A percentile compares a stretch with the other conserved stretches of the same genome.
These are phyloP conservation scores for Dorcus parallelipipedus DNA, from an alignment of 2,888 invertebrate species.

Conservation along the genomic window DNA sequence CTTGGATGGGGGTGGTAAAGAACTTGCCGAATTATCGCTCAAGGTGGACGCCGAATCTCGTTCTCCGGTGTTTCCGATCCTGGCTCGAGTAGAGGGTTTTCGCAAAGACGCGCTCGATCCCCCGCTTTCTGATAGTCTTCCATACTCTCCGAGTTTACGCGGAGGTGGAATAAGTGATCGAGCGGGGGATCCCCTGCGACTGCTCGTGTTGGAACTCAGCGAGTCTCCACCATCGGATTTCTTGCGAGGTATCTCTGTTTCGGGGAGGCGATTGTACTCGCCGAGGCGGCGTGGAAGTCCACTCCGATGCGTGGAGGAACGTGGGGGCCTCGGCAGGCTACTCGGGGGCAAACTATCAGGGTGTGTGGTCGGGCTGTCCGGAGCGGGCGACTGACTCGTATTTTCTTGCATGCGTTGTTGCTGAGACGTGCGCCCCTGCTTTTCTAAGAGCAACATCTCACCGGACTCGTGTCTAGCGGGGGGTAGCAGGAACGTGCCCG, in stretches of 20 bases:
- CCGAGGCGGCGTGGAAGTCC: slow-evolving; percentile 53
- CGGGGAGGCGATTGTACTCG: slow-evolving; percentile 64
- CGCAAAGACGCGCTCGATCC: slow-evolving; percentile 41
- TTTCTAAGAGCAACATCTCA: slow-evolving; percentile 71
- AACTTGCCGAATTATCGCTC: slow-evolving; percentile 56
- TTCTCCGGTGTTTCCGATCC: slow-evolving; percentile 47
- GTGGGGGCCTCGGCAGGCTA: slow-evolving; percentile 68
- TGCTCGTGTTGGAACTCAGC: slow-evolving; percentile 45
- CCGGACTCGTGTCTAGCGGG: slow-evolving; percentile 54
- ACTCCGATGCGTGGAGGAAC: slow-evolving; percentile 46
- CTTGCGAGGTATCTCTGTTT: slow-evolving; percentile 42
- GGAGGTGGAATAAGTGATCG: slow-evolving; percentile 54
- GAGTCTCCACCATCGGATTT: slow-evolving; percentile 39
- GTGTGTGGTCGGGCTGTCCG: slow-evolving; percentile 33
- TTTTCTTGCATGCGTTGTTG: slow-evolving; percentile 64
- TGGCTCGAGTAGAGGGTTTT: slow-evolving; percentile 40
- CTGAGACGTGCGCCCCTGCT: slow-evolving; percentile 74
- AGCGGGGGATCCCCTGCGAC: slow-evolving; percentile 49
- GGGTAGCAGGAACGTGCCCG: slow-evolving; percentile 35
- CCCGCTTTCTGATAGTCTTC: slow-evolving; percentile 55
- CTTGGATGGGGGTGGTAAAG: slow-evolving; percentile 62
- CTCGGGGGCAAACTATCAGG: slow-evolving; percentile 68
- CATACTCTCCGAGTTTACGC: slow-evolving; percentile 56
- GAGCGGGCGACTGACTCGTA: slow-evolving; percentile 22
- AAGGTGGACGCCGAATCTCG: slow-evolving; percentile 55